A percentile compares a stretch with the other conserved stretches of the same genome.
phyloP scores from a whole-genome alignment of 2,888 invertebrate genomes.

The Microplitis manilae region DNA sequence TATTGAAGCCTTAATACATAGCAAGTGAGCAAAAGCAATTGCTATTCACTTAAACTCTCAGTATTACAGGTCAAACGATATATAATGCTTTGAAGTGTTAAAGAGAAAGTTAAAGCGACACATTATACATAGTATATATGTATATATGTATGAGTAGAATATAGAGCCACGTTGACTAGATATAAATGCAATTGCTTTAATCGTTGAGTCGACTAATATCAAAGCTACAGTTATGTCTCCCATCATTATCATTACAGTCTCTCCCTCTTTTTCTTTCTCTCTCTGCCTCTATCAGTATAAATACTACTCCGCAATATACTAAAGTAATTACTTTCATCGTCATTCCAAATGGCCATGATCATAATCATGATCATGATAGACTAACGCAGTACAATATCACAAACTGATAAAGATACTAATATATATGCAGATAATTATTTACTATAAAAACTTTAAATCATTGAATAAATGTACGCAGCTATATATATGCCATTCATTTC shows the following conservation, averaged over 20 bases:
- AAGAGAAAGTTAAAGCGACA: not conserved
- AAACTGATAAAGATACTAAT: no score
- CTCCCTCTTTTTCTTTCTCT: not conserved
- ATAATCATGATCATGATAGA: no score
- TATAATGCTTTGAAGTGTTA: not conserved
- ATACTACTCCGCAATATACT: not conserved
- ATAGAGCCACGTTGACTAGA: not conserved
- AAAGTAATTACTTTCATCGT: no score
- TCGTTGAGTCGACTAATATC: constrained; percentile 24
- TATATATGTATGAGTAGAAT: not conserved
- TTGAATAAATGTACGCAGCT: constrained; percentile 24
- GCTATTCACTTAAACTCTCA: not conserved
- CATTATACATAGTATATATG: not conserved
- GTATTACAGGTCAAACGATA: not conserved
- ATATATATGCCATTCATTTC: not conserved
- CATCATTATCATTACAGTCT: constrained; percentile 5
- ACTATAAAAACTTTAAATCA: not conserved
- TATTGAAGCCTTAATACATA: not conserved
- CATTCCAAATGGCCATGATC: no score
- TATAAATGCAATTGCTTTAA: constrained; percentile 21
- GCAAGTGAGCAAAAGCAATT: constrained; percentile 1
- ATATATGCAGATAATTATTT: no score
- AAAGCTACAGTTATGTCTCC: constrained; percentile 3
- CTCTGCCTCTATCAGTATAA: not conserved
- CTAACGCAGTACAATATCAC: no score